These are phyloP conservation scores for Campylorhamphus procurvoides DNA, from an alignment of 2,113 vertebrate genomes.

Conservation along the genomic window DNA sequence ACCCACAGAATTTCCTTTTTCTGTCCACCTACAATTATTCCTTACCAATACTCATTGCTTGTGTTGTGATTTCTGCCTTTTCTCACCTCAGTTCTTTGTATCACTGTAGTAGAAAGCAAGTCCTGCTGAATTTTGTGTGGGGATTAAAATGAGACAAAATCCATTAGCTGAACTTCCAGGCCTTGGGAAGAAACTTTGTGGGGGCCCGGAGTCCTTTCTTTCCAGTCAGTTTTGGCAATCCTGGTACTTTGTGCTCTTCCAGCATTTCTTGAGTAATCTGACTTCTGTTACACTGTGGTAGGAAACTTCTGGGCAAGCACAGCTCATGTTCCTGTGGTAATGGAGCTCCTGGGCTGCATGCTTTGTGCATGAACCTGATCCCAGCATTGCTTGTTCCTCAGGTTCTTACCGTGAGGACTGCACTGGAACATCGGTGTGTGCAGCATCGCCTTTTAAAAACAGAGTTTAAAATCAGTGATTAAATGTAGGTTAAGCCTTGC, in stretches of 20 bases:
- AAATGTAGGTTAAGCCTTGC: background rate
- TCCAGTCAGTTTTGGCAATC: background rate
- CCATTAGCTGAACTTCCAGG: background rate
- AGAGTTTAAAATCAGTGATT: background rate
- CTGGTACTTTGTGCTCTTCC: background rate
- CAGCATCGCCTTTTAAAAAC: background rate
- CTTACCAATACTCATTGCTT: background rate
- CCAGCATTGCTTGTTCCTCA: background rate
- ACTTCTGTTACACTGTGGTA: background rate
- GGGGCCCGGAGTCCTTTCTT: background rate
- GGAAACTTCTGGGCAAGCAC: background rate
- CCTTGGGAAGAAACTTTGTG: background rate
- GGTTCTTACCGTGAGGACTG: background rate
- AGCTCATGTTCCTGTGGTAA: background rate
- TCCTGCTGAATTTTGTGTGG: background rate
- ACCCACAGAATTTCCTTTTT: background rate
- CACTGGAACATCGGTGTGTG: no score
- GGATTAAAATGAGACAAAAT: background rate
- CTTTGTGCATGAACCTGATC: background rate
- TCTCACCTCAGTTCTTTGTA: background rate
- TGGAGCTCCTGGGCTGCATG: background rate
- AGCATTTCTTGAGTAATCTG: background rate
- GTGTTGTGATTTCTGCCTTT: background rate
- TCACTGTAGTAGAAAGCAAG: accelerated
- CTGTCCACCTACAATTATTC: background rate